Percentiles rank a stretch among this genome's conserved stretches.
Conservation (phyloP, 2,888 invertebrate genomes). For the Aricia artaxerxes region DNA sequence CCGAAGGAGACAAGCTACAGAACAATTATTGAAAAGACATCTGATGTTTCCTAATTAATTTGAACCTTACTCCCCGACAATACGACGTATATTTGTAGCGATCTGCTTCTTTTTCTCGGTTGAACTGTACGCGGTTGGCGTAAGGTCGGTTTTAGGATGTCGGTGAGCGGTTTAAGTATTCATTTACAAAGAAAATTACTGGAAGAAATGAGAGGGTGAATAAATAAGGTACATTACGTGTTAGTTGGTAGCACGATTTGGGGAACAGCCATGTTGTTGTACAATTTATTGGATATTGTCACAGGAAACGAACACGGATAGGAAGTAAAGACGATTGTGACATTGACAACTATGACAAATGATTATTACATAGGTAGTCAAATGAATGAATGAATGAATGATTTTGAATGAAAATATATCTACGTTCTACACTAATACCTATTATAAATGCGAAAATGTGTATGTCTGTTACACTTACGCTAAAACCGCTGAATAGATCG, state of each 20-base stretch:
- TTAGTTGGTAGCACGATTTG: slow-evolving; percentile 60
- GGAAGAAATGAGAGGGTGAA: slow-evolving; percentile 74
- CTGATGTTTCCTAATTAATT: slow-evolving; percentile 43
- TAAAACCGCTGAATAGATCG: no score
- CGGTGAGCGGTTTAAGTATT: slow-evolving; percentile 71
- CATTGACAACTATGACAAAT: not conserved
- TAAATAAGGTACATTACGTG: slow-evolving; percentile 75
- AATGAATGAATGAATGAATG: no score
- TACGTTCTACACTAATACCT: no score
- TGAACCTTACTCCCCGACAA: slow-evolving; percentile 47
- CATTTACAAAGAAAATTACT: slow-evolving; percentile 76
- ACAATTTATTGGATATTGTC: not conserved
- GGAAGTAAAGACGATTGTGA: not conserved
- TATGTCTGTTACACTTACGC: no score
- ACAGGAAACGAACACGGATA: not conserved
- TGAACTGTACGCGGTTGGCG: slow-evolving; percentile 32
- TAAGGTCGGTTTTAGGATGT: slow-evolving; percentile 33
- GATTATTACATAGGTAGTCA: no score
- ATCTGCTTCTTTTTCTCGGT: slow-evolving; percentile 26
- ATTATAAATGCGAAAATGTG: no score
- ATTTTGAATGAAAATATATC: no score
- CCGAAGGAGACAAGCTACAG: slow-evolving; percentile 74
- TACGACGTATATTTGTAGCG: slow-evolving; percentile 48
- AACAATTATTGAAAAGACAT: slow-evolving; percentile 74
- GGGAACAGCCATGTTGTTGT: slow-evolving; percentile 7